Percentiles rank a stretch among this genome's conserved stretches.
Evolutionary conservation across 2,113 vertebrate species (phyloP).

Genomic region (Osmerus mordax): DNA sequence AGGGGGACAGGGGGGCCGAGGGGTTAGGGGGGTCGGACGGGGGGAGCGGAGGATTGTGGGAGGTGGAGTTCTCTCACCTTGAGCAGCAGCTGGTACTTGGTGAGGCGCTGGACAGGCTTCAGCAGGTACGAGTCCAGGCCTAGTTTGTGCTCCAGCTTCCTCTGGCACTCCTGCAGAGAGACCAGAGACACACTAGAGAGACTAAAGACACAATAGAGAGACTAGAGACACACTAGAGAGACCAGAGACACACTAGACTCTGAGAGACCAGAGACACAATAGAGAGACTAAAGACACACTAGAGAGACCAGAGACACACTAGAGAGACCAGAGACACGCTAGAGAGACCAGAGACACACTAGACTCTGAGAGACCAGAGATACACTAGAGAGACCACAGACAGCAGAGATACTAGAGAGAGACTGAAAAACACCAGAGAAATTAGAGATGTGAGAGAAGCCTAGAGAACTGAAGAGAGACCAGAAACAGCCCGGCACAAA

Average conservation of each 20-base stretch:
- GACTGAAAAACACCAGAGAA: neutral
- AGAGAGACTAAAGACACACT: too few species aligned
- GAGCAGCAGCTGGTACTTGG: constrained; percentile 94
- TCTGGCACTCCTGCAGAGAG: constrained; percentile 85
- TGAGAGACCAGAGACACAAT: neutral
- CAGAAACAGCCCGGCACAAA: too few species aligned
- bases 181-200: neutral
- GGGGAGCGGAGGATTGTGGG: neutral
- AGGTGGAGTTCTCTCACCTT: constrained; percentile 73
- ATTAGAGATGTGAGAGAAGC: neutral
- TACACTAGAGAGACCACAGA: too few species aligned
- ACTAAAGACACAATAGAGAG: neutral
- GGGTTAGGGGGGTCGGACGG: neutral
- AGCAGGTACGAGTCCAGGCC: constrained; percentile 93
- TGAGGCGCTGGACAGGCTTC: constrained; percentile 95
- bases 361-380: too few species aligned
- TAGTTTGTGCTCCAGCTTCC: constrained; percentile 90
- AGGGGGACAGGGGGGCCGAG: constrained; percentile 6
- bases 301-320: neutral
- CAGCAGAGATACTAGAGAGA: constrained; percentile 1
- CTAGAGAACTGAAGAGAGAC: too few species aligned
- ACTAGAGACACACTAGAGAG: too few species aligned
- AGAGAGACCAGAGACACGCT: too few species aligned
- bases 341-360: too few species aligned
- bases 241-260: neutral